These are phyloP conservation scores for Acrossocheilus wenchowensis DNA, from an alignment of 2,797 vertebrate species.

Conservation along the genomic window DNA sequence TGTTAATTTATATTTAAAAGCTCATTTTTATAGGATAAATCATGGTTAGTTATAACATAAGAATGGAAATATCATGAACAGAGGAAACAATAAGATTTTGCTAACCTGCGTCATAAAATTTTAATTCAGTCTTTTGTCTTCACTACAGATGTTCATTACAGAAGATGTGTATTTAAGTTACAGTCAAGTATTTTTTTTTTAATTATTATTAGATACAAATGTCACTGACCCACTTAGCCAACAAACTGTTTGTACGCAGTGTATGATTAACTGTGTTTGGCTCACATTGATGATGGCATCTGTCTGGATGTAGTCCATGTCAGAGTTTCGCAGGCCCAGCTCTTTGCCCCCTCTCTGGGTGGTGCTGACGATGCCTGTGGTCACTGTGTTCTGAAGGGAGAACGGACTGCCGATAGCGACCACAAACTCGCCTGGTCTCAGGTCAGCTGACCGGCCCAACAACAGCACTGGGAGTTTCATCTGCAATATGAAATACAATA, in stretches of 20 bases:
- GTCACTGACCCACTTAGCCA: neutral
- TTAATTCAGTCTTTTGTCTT: neutral
- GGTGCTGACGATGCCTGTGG: slow-evolving; percentile 96
- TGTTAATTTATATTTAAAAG: neutral
- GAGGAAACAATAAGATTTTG: neutral
- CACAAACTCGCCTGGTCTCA: slow-evolving; percentile 94
- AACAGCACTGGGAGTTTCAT: slow-evolving; percentile 89
- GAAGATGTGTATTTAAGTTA: neutral
- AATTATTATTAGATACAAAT: neutral
- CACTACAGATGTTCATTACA: neutral
- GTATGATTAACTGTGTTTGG: neutral
- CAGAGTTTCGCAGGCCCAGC: slow-evolving; percentile 91
- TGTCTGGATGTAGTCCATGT: slow-evolving; percentile 98
- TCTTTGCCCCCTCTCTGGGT: slow-evolving; percentile 94
- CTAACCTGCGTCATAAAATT: neutral
- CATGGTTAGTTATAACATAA: neutral
- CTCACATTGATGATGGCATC: slow-evolving; percentile 97
- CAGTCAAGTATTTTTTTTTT: neutral
- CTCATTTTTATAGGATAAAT: neutral
- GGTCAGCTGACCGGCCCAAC: slow-evolving; percentile 89
- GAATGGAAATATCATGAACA: neutral
- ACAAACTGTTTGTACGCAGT: neutral
- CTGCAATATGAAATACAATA: slow-evolving; percentile 67
- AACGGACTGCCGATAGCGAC: slow-evolving; percentile 97
- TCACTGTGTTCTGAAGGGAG: slow-evolving; percentile 97